Evolutionary conservation across 2,888 invertebrate species (phyloP).

Genomic region (Hirtodrosophila cameraria): DNA sequence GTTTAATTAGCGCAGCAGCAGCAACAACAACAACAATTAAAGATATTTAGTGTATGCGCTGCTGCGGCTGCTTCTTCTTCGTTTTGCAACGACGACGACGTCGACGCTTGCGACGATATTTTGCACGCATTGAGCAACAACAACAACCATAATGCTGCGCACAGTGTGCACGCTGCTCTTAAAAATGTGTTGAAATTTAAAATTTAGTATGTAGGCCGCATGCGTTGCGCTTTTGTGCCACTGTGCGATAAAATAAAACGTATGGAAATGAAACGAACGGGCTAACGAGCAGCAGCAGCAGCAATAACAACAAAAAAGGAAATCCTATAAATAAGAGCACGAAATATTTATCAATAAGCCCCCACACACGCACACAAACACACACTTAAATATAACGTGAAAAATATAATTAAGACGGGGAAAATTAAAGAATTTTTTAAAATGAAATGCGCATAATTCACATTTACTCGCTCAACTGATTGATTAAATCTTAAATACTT

Average conservation of each 20-base stretch:
- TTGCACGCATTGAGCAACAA: conserved; percentile 57
- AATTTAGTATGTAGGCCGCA: background rate
- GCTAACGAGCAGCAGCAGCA: conserved; percentile 36
- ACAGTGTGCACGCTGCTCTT: conserved; percentile 40
- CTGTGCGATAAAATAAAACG: conserved; percentile 59
- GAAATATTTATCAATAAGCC: conserved; percentile 60
- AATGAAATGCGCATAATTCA: conserved; percentile 33
- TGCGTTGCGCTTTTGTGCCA: conserved; percentile 7
- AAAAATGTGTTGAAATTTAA: conserved; percentile 3
- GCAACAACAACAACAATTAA: conserved; percentile 46
- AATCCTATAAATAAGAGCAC: conserved; percentile 66
- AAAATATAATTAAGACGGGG: conserved; percentile 31
- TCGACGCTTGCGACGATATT: conserved; percentile 42
- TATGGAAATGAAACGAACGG: conserved; percentile 62
- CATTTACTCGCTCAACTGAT: conserved; percentile 27
- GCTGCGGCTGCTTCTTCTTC: conserved; percentile 28
- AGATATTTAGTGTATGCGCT: conserved; percentile 61
- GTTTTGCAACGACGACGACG: conserved; percentile 31
- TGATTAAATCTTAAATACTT: conserved; percentile 35
- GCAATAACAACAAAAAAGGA: conserved; percentile 33
- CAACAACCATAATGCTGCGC: too few species aligned
- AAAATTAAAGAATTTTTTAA: conserved; percentile 34
- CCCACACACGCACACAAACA: conserved; percentile 7
- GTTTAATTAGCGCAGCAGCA: conserved; percentile 27
- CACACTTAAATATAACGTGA: background rate